Evolutionary conservation across 2,113 vertebrate genomes (phyloP).

Genomic region (Tichodroma muraria): DNA sequence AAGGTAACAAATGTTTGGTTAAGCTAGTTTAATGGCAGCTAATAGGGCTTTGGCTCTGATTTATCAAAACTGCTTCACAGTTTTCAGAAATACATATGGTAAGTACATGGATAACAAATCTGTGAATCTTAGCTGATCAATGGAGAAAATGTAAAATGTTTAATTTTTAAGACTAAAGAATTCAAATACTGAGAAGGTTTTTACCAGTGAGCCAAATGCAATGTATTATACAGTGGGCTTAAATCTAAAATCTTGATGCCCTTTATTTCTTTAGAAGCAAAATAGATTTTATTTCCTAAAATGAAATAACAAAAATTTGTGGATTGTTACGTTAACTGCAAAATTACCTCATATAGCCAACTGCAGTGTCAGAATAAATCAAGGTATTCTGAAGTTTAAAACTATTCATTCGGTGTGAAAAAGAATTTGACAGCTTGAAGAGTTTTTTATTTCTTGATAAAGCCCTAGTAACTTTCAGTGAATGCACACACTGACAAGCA

Average conservation of each 20-base stretch:
- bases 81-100: constrained; percentile 7
- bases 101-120: not conserved
- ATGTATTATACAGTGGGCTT: not conserved
- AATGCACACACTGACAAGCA: not conserved
- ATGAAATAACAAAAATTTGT: not conserved
- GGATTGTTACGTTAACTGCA: not conserved
- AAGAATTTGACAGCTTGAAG: not conserved
- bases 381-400: not conserved
- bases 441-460: not conserved
- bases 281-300: not conserved
- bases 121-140: not conserved
- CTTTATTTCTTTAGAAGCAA: not conserved
- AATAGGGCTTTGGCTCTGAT: not conserved
- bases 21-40: constrained; percentile 8
- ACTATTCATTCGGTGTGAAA: not conserved
- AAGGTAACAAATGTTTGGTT: not conserved
- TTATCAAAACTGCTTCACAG: not conserved
- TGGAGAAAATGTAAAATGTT: not conserved
- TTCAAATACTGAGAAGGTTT: not conserved
- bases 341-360: not conserved
- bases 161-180: not conserved
- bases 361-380: not conserved
- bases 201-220: not conserved
- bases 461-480: not conserved
- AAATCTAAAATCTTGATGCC: not conserved